Conservation (phyloP, 1,140 invertebrate species). For the Teleopsis dalmanni region DNA sequence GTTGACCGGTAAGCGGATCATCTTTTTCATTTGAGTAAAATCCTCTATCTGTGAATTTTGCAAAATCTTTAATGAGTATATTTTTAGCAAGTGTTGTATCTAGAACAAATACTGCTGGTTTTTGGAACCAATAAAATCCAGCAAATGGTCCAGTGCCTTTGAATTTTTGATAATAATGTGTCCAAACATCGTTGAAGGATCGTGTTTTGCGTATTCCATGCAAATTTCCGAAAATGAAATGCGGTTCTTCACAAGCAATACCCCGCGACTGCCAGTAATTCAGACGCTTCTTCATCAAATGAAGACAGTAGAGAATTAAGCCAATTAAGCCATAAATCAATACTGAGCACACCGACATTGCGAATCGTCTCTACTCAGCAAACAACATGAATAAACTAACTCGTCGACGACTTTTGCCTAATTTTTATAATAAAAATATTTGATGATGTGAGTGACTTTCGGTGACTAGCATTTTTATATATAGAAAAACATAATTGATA, state of each 20-base stretch:
- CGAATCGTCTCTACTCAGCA: too few species aligned
- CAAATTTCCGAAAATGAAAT: constrained; percentile 7
- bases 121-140: constrained; percentile 25
- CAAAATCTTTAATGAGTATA: constrained; percentile 38
- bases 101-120: constrained; percentile 14
- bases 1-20: constrained; percentile 49
- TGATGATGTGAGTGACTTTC: too few species aligned
- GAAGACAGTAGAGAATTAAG: not conserved
- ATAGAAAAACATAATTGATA: too few species aligned
- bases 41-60: constrained; percentile 40
- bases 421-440: too few species aligned
- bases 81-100: constrained; percentile 32
- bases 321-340: not conserved
- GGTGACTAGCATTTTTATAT: too few species aligned
- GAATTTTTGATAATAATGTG: constrained; percentile 26
- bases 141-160: constrained; percentile 28
- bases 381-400: too few species aligned
- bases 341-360: not conserved
- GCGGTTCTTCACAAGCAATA: constrained; percentile 8
- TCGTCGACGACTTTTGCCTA: too few species aligned
- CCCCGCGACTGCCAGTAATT: constrained; percentile 5
- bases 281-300: constrained; percentile 14
- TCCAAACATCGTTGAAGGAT: not conserved
- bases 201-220: not conserved
- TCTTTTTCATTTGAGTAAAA: constrained; percentile 47